Conservation (phyloP, 2,113 vertebrate genomes). For the Nothobranchius kuhntae region DNA sequence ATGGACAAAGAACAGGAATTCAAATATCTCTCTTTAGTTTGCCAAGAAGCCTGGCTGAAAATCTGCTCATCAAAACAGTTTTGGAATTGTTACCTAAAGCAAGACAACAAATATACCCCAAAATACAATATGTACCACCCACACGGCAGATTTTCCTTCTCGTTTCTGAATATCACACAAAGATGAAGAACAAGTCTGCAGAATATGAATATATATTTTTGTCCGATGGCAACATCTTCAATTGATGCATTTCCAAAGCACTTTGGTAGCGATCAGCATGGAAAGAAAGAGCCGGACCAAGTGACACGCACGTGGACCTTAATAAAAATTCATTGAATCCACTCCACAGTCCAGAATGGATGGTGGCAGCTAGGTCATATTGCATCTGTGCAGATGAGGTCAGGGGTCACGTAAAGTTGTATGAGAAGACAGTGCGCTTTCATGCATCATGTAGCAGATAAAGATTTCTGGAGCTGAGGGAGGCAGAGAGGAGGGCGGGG, state of each 20-base stretch:
- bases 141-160: slow-evolving; percentile 32
- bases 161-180: slow-evolving; percentile 22
- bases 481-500: slow-evolving; percentile 42
- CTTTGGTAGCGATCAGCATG: slow-evolving; percentile 56
- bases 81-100: slow-evolving; percentile 42
- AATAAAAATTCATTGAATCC: slow-evolving; percentile 99
- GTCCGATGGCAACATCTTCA: slow-evolving; percentile 21
- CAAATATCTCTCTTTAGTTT: slow-evolving; percentile 36
- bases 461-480: slow-evolving; percentile 81
- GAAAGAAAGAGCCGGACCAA: slow-evolving; percentile 56
- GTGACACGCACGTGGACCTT: slow-evolving; percentile 66
- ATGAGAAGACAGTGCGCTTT: slow-evolving; percentile 92
- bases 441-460: slow-evolving; percentile 99
- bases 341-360: slow-evolving; percentile 89
- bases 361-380: slow-evolving; percentile 95
- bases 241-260: slow-evolving; percentile 53
- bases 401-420: slow-evolving; percentile 88
- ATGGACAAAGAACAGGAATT: slow-evolving; percentile 47
- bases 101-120: slow-evolving; percentile 41
- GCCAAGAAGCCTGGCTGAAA: slow-evolving; percentile 52
- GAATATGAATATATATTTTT: background rate
- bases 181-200: slow-evolving; percentile 4
- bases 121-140: slow-evolving; percentile 37
- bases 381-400: slow-evolving; percentile 88
- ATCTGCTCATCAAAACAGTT: slow-evolving; percentile 44